Evolutionary conservation across 1,140 invertebrate species (phyloP).

Genomic region (Yoshiicerus persimilis): DNA sequence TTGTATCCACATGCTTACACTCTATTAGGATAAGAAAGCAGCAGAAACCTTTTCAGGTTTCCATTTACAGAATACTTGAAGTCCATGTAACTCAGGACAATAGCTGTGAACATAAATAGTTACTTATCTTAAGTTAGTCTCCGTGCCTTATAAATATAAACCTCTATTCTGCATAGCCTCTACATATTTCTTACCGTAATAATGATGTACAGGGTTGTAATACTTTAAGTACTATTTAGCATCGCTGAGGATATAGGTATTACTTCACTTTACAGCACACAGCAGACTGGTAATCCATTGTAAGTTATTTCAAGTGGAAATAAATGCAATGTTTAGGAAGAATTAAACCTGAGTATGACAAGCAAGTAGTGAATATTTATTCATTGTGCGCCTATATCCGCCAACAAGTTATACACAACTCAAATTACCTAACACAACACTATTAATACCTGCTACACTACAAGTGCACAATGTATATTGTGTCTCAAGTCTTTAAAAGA

Average conservation of each 20-base stretch:
- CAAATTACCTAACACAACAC: background rate
- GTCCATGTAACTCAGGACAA: background rate
- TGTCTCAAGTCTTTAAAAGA: background rate
- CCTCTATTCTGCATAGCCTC: too few species aligned
- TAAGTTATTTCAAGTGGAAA: conserved; percentile 6
- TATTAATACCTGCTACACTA: background rate
- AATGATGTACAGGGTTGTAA: background rate
- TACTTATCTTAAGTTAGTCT: background rate
- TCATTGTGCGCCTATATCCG: background rate
- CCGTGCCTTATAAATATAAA: too few species aligned
- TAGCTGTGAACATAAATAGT: background rate
- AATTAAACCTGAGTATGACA: conserved; percentile 10
- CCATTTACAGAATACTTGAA: background rate
- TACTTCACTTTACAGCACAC: background rate
- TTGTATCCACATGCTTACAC: background rate
- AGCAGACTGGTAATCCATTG: background rate
- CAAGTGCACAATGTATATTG: background rate
- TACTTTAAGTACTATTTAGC: background rate
- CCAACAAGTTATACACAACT: background rate
- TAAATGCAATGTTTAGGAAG: background rate
- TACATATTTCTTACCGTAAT: background rate
- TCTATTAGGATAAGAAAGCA: background rate
- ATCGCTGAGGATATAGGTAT: background rate
- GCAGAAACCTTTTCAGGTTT: background rate
- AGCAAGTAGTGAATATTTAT: background rate